Conservation (phyloP, 2,888 invertebrate genomes). For the Hirtodrosophila cameraria region DNA sequence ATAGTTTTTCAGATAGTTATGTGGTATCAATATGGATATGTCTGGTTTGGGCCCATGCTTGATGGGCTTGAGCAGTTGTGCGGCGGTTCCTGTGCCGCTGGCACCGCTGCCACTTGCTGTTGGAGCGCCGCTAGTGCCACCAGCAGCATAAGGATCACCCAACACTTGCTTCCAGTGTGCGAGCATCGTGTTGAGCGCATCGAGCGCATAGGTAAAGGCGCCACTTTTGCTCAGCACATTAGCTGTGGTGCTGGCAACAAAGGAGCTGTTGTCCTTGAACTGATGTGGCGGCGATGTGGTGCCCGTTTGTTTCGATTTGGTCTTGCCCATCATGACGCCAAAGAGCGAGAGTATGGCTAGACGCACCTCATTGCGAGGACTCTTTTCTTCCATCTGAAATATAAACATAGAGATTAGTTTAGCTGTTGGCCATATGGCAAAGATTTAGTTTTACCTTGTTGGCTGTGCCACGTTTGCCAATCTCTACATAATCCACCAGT, state of each 20-base stretch:
- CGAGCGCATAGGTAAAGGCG: slow-evolving; percentile 90
- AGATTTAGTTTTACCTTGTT: slow-evolving; percentile 70
- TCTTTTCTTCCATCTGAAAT: slow-evolving; percentile 85
- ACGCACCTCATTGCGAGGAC: slow-evolving; percentile 92
- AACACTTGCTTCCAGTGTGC: slow-evolving; percentile 90
- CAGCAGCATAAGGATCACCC: slow-evolving; percentile 73
- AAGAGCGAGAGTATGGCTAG: slow-evolving; percentile 94
- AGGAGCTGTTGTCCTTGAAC: slow-evolving; percentile 85
- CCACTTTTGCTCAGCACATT: slow-evolving; percentile 88
- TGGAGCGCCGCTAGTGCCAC: slow-evolving; percentile 41
- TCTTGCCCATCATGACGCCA: slow-evolving; percentile 86
- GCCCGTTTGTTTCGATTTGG: slow-evolving; percentile 83
- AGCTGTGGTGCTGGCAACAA: slow-evolving; percentile 89
- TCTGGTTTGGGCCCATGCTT: slow-evolving; percentile 93
- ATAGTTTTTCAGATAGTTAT: slow-evolving; percentile 96
- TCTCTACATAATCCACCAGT: slow-evolving; percentile 89
- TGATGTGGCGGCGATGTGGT: slow-evolving; percentile 85
- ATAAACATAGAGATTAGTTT: not conserved
- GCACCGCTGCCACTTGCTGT: slow-evolving; percentile 10
- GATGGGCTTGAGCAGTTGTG: slow-evolving; percentile 90
- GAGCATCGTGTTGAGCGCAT: slow-evolving; percentile 88
- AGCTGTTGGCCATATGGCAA: not conserved
- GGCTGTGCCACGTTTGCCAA: slow-evolving; percentile 86
- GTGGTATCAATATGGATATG: slow-evolving; percentile 97
- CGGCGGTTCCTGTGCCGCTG: slow-evolving; percentile 68